Conservation (phyloP, 1,140 invertebrate species). For the Saccostrea glomerata region DNA sequence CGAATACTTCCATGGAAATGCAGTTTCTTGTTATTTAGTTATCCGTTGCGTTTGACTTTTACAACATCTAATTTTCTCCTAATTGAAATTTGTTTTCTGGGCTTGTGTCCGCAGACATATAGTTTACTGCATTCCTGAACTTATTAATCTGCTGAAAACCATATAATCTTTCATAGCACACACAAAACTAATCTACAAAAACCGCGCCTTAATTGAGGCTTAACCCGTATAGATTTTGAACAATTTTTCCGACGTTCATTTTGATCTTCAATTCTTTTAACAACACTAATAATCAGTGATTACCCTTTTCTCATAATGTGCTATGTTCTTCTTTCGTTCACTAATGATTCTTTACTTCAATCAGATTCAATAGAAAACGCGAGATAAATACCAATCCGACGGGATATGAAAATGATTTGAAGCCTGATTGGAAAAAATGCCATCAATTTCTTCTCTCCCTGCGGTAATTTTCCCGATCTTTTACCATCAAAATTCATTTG, state of each 20-base stretch:
- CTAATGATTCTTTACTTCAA: conserved; percentile 45
- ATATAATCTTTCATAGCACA: conserved; percentile 8
- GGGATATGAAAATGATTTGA: conserved; percentile 45
- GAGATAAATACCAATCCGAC: conserved; percentile 43
- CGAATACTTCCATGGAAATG: neutral
- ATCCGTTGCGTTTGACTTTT: conserved; percentile 8
- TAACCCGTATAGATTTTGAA: conserved; percentile 38
- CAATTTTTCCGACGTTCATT: conserved; percentile 32
- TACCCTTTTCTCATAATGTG: conserved; percentile 32
- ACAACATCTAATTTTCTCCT: conserved; percentile 27
- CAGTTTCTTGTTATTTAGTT: conserved; percentile 7
- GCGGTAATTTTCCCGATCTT: conserved; percentile 46
- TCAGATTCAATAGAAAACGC: conserved; percentile 41
- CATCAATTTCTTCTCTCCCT: conserved; percentile 44
- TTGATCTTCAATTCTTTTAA: conserved; percentile 28
- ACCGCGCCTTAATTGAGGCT: conserved; percentile 13
- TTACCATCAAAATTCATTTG: conserved; percentile 48
- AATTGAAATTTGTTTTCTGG: conserved; percentile 33
- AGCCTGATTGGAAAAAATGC: conserved; percentile 44
- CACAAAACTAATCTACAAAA: conserved; percentile 30
- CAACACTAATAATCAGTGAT: conserved; percentile 39
- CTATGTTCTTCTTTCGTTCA: conserved; percentile 31
- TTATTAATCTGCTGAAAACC: neutral
- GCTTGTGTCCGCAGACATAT: neutral
- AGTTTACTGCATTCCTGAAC: neutral